phyloP scores from a whole-genome alignment of 2,797 vertebrate species.

The Chelon labrosus region DNA sequence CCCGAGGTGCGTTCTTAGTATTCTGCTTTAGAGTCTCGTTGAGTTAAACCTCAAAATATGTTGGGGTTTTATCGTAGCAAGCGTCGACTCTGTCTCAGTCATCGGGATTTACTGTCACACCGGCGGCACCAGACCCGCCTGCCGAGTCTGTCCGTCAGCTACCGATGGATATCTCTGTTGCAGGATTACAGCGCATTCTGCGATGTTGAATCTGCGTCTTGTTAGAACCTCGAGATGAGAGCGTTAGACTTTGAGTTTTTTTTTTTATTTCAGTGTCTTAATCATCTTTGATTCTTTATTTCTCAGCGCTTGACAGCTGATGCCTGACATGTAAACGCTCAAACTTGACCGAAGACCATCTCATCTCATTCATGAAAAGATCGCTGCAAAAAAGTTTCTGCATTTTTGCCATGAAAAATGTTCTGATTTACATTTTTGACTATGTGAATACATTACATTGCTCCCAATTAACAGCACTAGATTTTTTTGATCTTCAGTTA shows the following conservation, averaged over 20 bases:
- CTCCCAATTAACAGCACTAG: neutral
- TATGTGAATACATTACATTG: neutral
- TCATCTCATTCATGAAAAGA: conserved; percentile 38
- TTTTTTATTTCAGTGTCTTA: conserved; percentile 49
- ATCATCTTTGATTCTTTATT: conserved; percentile 49
- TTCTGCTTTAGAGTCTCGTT: conserved; percentile 27
- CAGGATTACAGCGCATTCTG: conserved; percentile 54
- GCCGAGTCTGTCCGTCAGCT: conserved; percentile 57
- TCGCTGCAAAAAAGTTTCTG: conserved; percentile 3
- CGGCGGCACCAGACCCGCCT: conserved; percentile 19
- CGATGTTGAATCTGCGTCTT: conserved; percentile 60
- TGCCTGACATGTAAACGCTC: conserved; percentile 32
- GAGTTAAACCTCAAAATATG: conserved; percentile 36
- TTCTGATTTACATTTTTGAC: conserved; percentile 22
- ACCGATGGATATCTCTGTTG: conserved; percentile 59
- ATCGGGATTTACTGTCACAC: conserved; percentile 45
- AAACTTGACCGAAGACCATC: conserved; percentile 36
- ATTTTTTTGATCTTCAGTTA: neutral
- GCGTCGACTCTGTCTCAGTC: conserved; percentile 32
- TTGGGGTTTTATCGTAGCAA: conserved; percentile 32
- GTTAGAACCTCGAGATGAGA: conserved; percentile 53
- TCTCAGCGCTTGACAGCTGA: conserved; percentile 47
- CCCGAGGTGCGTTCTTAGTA: conserved; percentile 27
- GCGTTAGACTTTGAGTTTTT: conserved; percentile 41
- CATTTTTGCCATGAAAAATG: conserved; percentile 16